A percentile compares a stretch with the other conserved stretches of the same genome.
Evolutionary conservation across 2,113 vertebrate species (phyloP).

Genomic region (Oceanites oceanicus): DNA sequence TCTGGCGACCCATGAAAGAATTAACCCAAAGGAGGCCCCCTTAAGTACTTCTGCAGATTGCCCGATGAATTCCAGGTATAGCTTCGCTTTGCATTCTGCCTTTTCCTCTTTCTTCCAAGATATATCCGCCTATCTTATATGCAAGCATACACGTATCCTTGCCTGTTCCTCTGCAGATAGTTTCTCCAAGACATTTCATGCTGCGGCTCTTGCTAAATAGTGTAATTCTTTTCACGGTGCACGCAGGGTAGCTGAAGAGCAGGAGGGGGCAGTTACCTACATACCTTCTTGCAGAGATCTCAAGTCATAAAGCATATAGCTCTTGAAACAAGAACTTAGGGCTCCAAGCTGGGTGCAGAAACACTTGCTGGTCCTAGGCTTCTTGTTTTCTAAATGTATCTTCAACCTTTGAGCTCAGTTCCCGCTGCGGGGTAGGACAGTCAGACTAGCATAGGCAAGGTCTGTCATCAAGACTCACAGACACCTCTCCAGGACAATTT

Average conservation of each 20-base stretch:
- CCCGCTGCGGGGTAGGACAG: background rate
- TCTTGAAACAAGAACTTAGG: background rate
- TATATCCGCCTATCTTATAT: background rate
- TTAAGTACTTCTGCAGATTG: conserved; percentile 51
- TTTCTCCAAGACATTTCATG: background rate
- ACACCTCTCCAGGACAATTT: background rate
- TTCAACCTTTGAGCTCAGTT: background rate
- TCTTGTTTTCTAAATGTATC: background rate
- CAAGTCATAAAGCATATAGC: background rate
- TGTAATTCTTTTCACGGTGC: background rate
- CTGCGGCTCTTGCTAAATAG: background rate
- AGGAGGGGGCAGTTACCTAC: background rate
- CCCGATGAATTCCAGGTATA: conserved; percentile 26
- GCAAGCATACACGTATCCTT: background rate
- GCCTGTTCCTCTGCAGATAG: background rate
- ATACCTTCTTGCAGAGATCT: background rate
- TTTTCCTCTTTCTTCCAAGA: background rate
- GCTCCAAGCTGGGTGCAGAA: background rate
- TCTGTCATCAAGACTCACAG: background rate
- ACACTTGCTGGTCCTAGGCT: background rate
- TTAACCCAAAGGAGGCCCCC: conserved; percentile 25
- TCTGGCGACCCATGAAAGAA: conserved; percentile 19
- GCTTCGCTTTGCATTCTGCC: background rate
- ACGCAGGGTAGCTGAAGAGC: background rate
- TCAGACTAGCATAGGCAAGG: background rate